Base-by-base conservation (phyloP, 2,113 vertebrate genomes). In the Laticauda colubrina region DNA sequence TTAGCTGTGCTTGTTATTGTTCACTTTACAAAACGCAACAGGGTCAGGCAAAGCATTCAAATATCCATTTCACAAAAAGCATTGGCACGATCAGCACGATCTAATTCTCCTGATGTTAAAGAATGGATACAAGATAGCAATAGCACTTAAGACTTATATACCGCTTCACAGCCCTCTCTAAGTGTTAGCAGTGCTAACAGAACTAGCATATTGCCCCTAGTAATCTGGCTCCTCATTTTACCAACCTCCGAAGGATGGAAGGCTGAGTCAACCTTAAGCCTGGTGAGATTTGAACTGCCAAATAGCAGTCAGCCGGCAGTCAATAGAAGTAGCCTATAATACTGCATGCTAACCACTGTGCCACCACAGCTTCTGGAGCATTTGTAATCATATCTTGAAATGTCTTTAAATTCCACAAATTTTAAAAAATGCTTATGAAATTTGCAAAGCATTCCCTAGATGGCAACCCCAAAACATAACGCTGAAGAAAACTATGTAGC, bases 1-100 rank as follows among this genome's bases (percentile, higher is more conserved):
- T 55, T 29, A 43, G 92, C 53, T 57, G 95, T 94, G 93, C 95
- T 86, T 96, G 94, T 93, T 89, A 56, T 24, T 11, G 1, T 94
- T 92, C 93, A 90, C 5, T 10, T 61, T 20, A 87, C 0, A 90
- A 54, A 93, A 39, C 34, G 34, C 34, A 21, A 81, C 1, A 43
- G 34, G 18, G 75, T 3, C 75, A 43, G 6, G 18, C 18, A 43
- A 23, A 81, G 34, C 75, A 43, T 21, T 43, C 75, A 43, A 39
- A 81, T 43, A 9, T 21, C 7, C 75, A 7, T 43, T 81, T 81
- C 7, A 81, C 34, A 81, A 81, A 81, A 43, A 21, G 75, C 75
- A 81, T 21, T 43, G 75, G 75, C 75, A 43, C 3, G 39, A 81
- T 9, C 75, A 81, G 15, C 9, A 6, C 34, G 9, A 21, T 39